Evolutionary conservation across 2,113 vertebrate genomes (phyloP), one percentile per base, ranked within the genome.

Genomic region (Pholis gunnellus): DNA sequence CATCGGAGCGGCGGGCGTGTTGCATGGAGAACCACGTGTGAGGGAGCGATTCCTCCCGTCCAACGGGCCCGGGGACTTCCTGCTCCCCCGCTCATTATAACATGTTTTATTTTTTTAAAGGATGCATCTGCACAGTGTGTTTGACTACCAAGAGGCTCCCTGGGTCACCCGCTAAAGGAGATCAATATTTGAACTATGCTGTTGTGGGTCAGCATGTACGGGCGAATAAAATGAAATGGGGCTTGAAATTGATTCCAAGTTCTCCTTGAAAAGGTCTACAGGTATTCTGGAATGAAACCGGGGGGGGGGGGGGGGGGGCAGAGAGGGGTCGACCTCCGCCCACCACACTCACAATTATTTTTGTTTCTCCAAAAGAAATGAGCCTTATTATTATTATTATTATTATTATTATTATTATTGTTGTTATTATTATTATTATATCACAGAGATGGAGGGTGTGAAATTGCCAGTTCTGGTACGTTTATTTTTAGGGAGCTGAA

Each of bases 221-320:
- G 78, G 78, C 86, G 75, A 91, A 89, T 92, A 90, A 91, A 93
- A 93, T 89, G 64, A 92, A 94, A 94, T 93, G 92, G 91, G 84
- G 83, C 92, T 93, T 94, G 92, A 94, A 94, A 93, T 92, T 93
- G 93, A 94, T 94, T 94, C 87, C 66, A 91, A 91, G 84, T 92
- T 91, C 87, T 87, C 92, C 89, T 93, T 86, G 87, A 80, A 82
- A 79, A 87, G 71, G 87, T 89, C 82, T 72, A 73, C 88, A 92
- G 87, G 90, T 89, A 86, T 86, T 81, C 40, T 72, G 72, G 78
- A 18, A 85, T 66, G 81, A 87, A 76, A 71, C 61, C 5, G 22
- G 31, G 76, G 75, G 29, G 29, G 59, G 14, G 56, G 5, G 25
- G 27, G 27, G 78, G 27, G 59, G 72, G 29, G 52, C 81, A 65